These are phyloP conservation scores for Hololepta plana DNA, from an alignment of 2,888 invertebrate species.

Conservation along the genomic window DNA sequence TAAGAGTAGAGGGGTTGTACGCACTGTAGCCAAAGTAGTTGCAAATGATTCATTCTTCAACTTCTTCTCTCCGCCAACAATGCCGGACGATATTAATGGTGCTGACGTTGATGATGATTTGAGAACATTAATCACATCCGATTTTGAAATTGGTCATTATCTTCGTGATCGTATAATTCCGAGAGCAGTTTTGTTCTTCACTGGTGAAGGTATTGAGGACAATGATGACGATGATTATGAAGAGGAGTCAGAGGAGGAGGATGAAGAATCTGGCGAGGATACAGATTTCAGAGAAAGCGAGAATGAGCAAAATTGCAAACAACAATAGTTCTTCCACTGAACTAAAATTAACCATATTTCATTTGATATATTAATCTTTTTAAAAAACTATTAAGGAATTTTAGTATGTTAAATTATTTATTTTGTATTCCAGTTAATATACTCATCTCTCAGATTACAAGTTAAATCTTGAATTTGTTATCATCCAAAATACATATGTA, in stretches of 20 bases:
- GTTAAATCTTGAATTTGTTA: too few relatives aligned
- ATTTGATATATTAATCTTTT: too few relatives aligned
- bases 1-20: slow-evolving; percentile 82
- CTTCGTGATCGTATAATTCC: slow-evolving; percentile 92
- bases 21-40: slow-evolving; percentile 89
- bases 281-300: slow-evolving; percentile 9
- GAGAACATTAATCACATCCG: slow-evolving; percentile 69
- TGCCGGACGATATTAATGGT: slow-evolving; percentile 62
- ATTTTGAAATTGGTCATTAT: slow-evolving; percentile 98
- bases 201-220: slow-evolving; percentile 61
- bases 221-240: slow-evolving; percentile 40
- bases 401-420: too few relatives aligned
- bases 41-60: slow-evolving; percentile 98
- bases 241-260: slow-evolving; percentile 33
- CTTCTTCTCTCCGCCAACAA: slow-evolving; percentile 82
- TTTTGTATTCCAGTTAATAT: too few relatives aligned
- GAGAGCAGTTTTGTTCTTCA: slow-evolving; percentile 91
- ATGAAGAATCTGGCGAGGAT: slow-evolving; percentile 13
- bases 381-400: too few relatives aligned
- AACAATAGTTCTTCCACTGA: slow-evolving; percentile 19
- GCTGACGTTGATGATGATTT: slow-evolving; percentile 78
- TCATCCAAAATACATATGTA: slow-evolving; percentile 1
- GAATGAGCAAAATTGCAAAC: slow-evolving; percentile 25
- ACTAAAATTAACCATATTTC: too few relatives aligned
- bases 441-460: too few relatives aligned